A percentile compares a stretch with the other conserved stretches of the same genome.
Evolutionary conservation across 2,113 vertebrate genomes (phyloP).

Genomic region (Empidonax traillii): DNA sequence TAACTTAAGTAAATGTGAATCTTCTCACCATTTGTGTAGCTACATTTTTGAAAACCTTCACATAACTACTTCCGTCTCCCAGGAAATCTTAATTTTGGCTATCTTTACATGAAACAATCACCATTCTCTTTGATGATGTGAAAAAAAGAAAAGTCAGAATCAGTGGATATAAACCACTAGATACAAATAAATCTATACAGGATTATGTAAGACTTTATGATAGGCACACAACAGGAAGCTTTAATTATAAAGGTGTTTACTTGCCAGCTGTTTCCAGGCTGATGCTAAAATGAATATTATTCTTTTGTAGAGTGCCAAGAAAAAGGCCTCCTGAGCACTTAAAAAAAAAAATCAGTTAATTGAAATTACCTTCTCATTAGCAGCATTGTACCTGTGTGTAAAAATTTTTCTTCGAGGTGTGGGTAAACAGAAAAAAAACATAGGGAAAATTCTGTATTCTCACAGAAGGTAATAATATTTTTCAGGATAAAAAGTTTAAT

Average conservation of each 20-base stretch:
- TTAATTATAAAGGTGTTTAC: not conserved
- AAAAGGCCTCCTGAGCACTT: not conserved
- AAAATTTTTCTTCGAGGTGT: not conserved
- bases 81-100: not conserved
- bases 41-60: slow-evolving; percentile 39
- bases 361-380: not conserved
- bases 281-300: slow-evolving; percentile 35
- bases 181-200: not conserved
- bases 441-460: not conserved
- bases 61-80: not conserved
- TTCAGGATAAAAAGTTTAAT: not conserved
- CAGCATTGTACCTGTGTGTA: not conserved
- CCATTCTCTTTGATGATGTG: not conserved
- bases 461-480: not conserved
- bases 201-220: slow-evolving; percentile 1
- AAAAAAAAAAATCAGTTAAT: not conserved
- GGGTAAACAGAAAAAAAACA: not conserved
- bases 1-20: slow-evolving; percentile 65
- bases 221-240: slow-evolving; percentile 22
- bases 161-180: not conserved
- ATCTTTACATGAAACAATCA: not conserved
- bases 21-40: slow-evolving; percentile 32
- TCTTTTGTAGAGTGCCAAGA: not conserved
- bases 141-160: not conserved
- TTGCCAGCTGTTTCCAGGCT: not conserved